Evolutionary conservation across 2,113 vertebrate species (phyloP).

Genomic region (Podiceps cristatus): DNA sequence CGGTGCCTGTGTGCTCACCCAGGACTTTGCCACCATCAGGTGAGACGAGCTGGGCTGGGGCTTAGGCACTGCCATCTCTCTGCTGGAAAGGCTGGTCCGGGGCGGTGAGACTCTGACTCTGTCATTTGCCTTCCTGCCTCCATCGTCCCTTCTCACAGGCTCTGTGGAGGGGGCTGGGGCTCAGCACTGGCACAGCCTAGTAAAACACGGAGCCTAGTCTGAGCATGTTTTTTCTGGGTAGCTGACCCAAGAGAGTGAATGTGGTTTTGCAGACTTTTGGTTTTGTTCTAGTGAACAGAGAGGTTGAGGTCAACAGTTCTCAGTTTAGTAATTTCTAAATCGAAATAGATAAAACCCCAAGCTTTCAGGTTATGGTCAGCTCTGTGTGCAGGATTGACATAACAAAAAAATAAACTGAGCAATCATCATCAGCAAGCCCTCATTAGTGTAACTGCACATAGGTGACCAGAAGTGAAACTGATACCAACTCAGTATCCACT

Average conservation of each 20-base stretch:
- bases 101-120: rapidly evolving
- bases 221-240: background rate
- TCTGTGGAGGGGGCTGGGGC: rapidly evolving
- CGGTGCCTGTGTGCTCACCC: background rate
- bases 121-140: background rate
- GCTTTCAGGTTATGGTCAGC: background rate
- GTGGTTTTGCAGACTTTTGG: background rate
- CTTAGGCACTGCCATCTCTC: background rate
- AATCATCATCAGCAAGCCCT: background rate
- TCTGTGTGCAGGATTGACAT: background rate
- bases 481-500: background rate
- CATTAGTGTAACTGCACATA: background rate
- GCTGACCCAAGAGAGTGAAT: background rate
- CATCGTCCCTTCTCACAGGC: background rate
- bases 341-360: background rate
- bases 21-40: background rate
- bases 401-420: background rate
- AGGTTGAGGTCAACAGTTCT: background rate
- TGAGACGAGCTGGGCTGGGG: background rate
- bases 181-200: background rate
- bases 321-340: background rate
- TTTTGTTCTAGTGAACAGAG: background rate
- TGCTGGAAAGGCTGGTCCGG: background rate
- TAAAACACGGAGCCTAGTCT: background rate
- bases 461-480: background rate